Conservation (phyloP, 2,888 invertebrate genomes). For the Diarsia mendica region DNA sequence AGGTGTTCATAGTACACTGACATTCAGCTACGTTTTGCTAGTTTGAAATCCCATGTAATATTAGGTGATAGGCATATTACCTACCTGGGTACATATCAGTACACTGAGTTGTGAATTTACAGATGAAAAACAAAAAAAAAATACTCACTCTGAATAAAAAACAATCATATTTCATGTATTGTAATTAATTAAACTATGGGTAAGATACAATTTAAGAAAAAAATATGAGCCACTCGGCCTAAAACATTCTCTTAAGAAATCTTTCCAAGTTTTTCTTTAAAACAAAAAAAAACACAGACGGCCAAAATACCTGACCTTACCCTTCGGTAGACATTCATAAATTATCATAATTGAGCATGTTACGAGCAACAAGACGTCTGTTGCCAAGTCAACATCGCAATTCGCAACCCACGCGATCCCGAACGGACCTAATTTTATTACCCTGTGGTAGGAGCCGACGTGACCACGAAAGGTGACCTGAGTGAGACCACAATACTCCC, state of each 20-base stretch:
- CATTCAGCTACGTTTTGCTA: too few relatives aligned
- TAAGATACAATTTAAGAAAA: background rate
- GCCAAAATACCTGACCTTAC: slow-evolving; percentile 9
- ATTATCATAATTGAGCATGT: slow-evolving; percentile 42
- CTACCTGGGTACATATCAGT: too few relatives aligned
- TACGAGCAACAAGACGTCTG: slow-evolving; percentile 10
- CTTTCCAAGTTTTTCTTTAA: background rate
- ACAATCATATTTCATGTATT: background rate
- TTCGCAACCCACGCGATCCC: slow-evolving; percentile 18
- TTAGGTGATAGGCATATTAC: too few relatives aligned
- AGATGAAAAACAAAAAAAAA: background rate
- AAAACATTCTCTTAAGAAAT: slow-evolving; percentile 16
- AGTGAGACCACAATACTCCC: slow-evolving; percentile 20
- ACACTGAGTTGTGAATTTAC: too few relatives aligned
- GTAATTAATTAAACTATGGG: background rate
- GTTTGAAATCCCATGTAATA: too few relatives aligned
- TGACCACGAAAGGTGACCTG: slow-evolving; percentile 34
- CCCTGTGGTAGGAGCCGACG: slow-evolving; percentile 39
- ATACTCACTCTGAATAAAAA: background rate
- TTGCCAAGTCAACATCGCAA: slow-evolving; percentile 22
- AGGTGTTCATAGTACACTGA: too few relatives aligned
- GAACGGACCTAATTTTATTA: slow-evolving; percentile 45
- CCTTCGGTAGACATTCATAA: slow-evolving; percentile 36
- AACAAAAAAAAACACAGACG: slow-evolving; percentile 12
- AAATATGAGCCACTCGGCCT: background rate